These are phyloP conservation scores for Rhinatrema bivittatum DNA, from an alignment of 2,797 vertebrate genomes.

Conservation along the genomic window DNA sequence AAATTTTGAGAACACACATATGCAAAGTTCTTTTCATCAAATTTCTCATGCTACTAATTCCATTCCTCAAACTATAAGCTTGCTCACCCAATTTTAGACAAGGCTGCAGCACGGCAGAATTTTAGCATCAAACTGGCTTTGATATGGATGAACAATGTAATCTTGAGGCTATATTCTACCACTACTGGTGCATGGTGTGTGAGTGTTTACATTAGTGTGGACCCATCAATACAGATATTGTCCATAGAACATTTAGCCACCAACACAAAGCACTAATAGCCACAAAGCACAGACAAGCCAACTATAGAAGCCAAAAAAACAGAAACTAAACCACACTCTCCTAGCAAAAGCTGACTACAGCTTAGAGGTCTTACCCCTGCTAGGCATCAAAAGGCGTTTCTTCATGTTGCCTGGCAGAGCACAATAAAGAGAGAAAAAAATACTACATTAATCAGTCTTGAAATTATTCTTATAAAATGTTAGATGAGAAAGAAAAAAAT, in stretches of 20 bases:
- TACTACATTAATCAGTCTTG: conserved; percentile 43
- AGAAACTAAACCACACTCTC: conserved; percentile 34
- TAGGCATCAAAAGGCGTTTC: conserved; percentile 74
- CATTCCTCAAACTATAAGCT: too few relatives aligned
- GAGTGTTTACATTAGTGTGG: too few relatives aligned
- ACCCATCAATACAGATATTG: conserved; percentile 23
- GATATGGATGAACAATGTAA: too few relatives aligned
- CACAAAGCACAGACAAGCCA: conserved; percentile 39
- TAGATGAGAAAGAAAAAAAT: background rate
- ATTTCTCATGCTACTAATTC: too few relatives aligned
- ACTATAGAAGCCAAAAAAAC: conserved; percentile 28
- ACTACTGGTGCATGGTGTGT: too few relatives aligned
- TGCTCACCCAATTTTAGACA: too few relatives aligned
- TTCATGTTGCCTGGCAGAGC: conserved; percentile 66
- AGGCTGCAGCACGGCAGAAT: too few relatives aligned
- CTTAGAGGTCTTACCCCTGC: conserved; percentile 63
- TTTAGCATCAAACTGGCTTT: too few relatives aligned
- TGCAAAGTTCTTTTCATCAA: too few relatives aligned
- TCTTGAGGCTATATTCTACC: too few relatives aligned
- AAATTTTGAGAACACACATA: too few relatives aligned
- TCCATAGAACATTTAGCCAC: conserved; percentile 38
- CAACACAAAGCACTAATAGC: conserved; percentile 37
- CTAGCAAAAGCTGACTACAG: conserved; percentile 38
- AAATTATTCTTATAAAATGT: conserved; percentile 19
- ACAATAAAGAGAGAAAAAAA: conserved; percentile 50